A percentile compares a stretch with the other conserved stretches of the same genome.
Conservation (phyloP, 2,888 invertebrate species). For the Belgica antarctica region DNA sequence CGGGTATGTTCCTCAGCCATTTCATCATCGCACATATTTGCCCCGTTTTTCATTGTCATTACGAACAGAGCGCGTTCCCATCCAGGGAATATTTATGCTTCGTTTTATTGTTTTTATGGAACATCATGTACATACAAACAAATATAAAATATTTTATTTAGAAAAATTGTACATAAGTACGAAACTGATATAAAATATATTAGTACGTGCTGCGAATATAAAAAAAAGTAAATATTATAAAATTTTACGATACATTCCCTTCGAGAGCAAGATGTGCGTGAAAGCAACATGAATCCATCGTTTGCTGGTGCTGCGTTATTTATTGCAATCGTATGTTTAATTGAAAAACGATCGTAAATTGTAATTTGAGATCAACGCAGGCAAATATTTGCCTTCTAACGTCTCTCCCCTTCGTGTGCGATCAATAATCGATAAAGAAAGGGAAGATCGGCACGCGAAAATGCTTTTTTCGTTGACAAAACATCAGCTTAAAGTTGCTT, state of each 20-base stretch:
- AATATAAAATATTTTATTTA: constrained; percentile 18
- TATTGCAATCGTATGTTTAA: constrained; percentile 32
- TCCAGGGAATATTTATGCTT: not conserved
- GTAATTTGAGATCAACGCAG: constrained; percentile 2
- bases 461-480: not conserved
- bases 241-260: constrained; percentile 40
- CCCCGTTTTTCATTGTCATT: too few relatives aligned
- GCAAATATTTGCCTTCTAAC: not conserved
- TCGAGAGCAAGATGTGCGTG: constrained; percentile 8
- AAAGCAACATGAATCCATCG: constrained; percentile 25
- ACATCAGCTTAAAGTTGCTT: not conserved
- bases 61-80: too few relatives aligned
- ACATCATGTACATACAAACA: not conserved
- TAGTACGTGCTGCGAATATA: constrained; percentile 43
- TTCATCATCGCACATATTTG: too few relatives aligned
- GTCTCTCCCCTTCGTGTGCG: not conserved
- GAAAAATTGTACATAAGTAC: not conserved
- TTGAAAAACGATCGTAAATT: constrained; percentile 38
- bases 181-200: constrained; percentile 30
- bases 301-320: constrained; percentile 36
- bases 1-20: too few relatives aligned
- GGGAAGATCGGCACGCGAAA: not conserved
- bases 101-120: not conserved
- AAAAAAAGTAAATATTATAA: constrained; percentile 42
- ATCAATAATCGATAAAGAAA: constrained; percentile 9